These are phyloP conservation scores for Nemurella pictetii DNA, from an alignment of 2,888 invertebrate species.

Conservation along the genomic window DNA sequence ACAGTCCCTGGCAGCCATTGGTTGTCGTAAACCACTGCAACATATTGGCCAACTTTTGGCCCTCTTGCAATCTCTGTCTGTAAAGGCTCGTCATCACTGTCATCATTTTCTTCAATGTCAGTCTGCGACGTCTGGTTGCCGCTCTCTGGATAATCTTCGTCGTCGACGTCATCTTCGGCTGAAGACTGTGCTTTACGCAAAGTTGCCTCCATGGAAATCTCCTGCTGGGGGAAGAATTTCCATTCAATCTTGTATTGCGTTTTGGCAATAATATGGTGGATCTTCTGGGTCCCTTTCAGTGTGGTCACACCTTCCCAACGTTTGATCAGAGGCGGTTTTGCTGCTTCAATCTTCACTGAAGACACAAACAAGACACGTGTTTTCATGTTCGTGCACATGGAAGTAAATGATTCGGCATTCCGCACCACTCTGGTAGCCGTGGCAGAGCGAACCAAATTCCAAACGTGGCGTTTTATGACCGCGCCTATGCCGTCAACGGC, in stretches of 20 bases:
- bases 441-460: background rate
- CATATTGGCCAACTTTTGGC: background rate
- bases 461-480: background rate
- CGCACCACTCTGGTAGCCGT: background rate
- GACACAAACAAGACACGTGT: background rate
- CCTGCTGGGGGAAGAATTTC: background rate
- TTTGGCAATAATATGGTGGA: background rate
- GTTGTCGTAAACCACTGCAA: background rate
- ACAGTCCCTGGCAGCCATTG: background rate
- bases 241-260: background rate
- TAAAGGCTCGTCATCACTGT: constrained; percentile 7
- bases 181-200: background rate
- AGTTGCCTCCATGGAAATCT: background rate
- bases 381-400: background rate
- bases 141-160: too few relatives aligned
- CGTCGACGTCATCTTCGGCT: background rate
- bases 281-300: background rate
- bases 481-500: constrained; percentile 1
- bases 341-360: background rate
- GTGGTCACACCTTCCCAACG: background rate
- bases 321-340: background rate
- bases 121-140: background rate
- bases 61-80: background rate
- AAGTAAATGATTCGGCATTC: background rate
- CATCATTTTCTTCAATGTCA: too few relatives aligned